Percentiles rank a stretch among this genome's conserved stretches.
Conservation (phyloP, 2,113 vertebrate genomes). For the Pseudorhombus dupliciocellatus region DNA sequence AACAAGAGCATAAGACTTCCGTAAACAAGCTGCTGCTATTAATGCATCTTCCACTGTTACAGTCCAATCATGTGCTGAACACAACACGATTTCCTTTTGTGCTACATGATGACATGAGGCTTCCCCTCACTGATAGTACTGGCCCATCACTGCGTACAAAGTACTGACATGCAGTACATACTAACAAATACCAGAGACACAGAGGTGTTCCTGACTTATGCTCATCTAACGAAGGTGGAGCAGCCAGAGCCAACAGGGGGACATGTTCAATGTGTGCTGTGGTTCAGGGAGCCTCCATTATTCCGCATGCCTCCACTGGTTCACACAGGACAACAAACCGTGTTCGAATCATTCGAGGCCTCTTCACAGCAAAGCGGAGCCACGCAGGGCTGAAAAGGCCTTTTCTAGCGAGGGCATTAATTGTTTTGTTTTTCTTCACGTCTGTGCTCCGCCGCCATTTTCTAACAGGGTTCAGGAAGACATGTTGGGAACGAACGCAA, state of each 20-base stretch:
- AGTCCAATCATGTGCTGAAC: too few species aligned
- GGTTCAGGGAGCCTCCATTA: too few species aligned
- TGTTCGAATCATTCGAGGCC: too few species aligned
- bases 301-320: too few species aligned
- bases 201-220: not conserved
- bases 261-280: not conserved
- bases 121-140: not conserved
- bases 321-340: too few species aligned
- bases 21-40: too few species aligned
- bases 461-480: conserved; percentile 90
- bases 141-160: not conserved
- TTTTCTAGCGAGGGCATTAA: conserved; percentile 52
- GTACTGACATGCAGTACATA: not conserved
- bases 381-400: conserved; percentile 14
- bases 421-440: conserved; percentile 79
- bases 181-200: too few species aligned
- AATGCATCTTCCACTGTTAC: too few species aligned
- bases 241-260: accelerated
- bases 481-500: conserved; percentile 96
- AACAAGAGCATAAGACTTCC: too few species aligned
- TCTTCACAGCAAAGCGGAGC: not conserved
- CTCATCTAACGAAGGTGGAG: not conserved
- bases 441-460: conserved; percentile 93
- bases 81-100: too few species aligned
- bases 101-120: too few species aligned